Percentiles rank a stretch among this genome's conserved stretches.
phyloP scores from a whole-genome alignment of 1,140 invertebrate species.

The Drosophila rufa region DNA sequence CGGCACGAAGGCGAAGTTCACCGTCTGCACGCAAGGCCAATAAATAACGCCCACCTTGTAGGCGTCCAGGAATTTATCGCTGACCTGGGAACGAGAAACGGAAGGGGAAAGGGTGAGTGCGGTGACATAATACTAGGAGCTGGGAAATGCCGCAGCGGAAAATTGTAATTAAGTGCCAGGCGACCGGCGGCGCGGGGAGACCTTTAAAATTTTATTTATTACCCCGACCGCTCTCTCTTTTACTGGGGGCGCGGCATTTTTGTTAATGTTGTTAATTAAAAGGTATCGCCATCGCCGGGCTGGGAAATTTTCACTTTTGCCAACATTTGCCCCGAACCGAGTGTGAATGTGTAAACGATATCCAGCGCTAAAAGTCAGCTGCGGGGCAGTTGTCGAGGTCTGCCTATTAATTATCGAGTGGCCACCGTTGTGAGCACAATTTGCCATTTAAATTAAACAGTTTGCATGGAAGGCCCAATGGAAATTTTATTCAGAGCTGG shows the following conservation, averaged over 20 bases:
- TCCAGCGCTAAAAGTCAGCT: slow-evolving; percentile 40
- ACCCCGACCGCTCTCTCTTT: slow-evolving; percentile 8
- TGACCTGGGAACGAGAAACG: slow-evolving; percentile 59
- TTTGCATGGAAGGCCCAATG: neutral
- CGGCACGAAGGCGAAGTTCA: slow-evolving; percentile 88
- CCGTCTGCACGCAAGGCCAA: slow-evolving; percentile 89
- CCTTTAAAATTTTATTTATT: slow-evolving; percentile 73
- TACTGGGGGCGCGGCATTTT: slow-evolving; percentile 50
- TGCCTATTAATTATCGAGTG: slow-evolving; percentile 44
- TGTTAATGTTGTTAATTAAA: slow-evolving; percentile 75
- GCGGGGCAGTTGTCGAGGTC: slow-evolving; percentile 18
- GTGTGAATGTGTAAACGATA: slow-evolving; percentile 52
- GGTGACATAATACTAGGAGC: slow-evolving; percentile 28
- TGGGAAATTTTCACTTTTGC: slow-evolving; percentile 49
- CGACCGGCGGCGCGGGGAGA: slow-evolving; percentile 13
- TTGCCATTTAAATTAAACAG: neutral
- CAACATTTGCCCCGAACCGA: slow-evolving; percentile 31
- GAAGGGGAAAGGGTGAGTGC: slow-evolving; percentile 9
- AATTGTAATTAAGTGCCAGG: slow-evolving; percentile 68
- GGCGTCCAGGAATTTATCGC: slow-evolving; percentile 78
- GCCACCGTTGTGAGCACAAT: slow-evolving; percentile 14
- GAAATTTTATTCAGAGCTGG: slow-evolving; percentile 1
- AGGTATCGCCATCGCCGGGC: slow-evolving; percentile 51
- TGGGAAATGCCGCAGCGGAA: slow-evolving; percentile 62
- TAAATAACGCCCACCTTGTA: slow-evolving; percentile 88